Conservation (phyloP, 2,888 invertebrate genomes). For the Tanytarsus gracilentus region DNA sequence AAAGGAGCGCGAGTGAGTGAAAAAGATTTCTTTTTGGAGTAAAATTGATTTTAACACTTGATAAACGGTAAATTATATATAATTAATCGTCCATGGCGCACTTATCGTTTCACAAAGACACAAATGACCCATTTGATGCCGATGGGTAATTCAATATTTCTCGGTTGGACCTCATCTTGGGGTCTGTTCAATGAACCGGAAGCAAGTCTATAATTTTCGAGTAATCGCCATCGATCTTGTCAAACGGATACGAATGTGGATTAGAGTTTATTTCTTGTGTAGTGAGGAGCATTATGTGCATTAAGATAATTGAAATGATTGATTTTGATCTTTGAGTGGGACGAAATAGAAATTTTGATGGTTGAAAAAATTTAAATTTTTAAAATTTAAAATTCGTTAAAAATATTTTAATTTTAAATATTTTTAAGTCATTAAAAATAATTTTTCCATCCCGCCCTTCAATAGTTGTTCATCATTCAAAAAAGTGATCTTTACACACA, state of each 20-base stretch:
- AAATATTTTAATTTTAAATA: too few relatives aligned
- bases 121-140: neutral
- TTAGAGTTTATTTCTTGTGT: too few relatives aligned
- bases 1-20: constrained; percentile 1
- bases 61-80: constrained; percentile 29
- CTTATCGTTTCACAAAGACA: constrained; percentile 15
- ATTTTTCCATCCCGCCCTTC: too few relatives aligned
- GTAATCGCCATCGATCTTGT: neutral
- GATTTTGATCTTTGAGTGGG: too few relatives aligned
- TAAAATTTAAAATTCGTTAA: too few relatives aligned
- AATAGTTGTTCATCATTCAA: too few relatives aligned
- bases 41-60: constrained; percentile 29
- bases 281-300: too few relatives aligned
- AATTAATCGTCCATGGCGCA: constrained; percentile 19
- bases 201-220: constrained; percentile 22
- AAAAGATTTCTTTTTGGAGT: constrained; percentile 9
- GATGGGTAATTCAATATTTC: neutral
- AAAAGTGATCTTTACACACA: too few relatives aligned
- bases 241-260: neutral
- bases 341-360: too few relatives aligned
- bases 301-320: too few relatives aligned
- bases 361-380: too few relatives aligned
- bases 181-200: constrained; percentile 29
- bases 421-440: too few relatives aligned
- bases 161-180: constrained; percentile 16